Conservation (phyloP, 2,888 invertebrate species). For the Chironomus riparius region DNA sequence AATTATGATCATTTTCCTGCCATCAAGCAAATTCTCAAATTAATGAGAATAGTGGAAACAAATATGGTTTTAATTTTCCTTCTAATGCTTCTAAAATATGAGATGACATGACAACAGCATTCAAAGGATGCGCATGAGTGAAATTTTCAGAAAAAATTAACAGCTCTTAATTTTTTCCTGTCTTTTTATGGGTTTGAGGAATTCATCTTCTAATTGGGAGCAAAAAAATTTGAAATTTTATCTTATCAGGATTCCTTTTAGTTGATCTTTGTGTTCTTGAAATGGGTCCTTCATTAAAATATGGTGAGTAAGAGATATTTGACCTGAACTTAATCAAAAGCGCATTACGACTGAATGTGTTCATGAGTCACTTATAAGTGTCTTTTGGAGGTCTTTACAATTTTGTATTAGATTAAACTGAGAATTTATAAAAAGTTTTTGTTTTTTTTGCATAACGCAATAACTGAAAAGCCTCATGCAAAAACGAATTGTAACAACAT, state of each 20-base stretch:
- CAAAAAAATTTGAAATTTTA: not conserved
- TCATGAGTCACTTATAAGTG: too few species aligned
- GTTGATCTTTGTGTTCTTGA: too few species aligned
- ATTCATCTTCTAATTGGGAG: constrained; percentile 7
- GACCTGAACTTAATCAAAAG: too few species aligned
- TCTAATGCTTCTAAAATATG: constrained; percentile 5
- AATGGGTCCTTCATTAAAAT: too few species aligned
- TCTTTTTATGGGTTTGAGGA: not conserved
- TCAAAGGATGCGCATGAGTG: constrained; percentile 7
- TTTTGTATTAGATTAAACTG: too few species aligned
- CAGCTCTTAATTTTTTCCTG: not conserved
- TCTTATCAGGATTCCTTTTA: not conserved
- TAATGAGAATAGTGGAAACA: constrained; percentile 17
- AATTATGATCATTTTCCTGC: not conserved
- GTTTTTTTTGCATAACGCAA: too few species aligned
- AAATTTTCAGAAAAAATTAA: not conserved
- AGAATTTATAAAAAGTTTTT: too few species aligned
- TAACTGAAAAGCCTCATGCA: too few species aligned
- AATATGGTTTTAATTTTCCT: constrained; percentile 23
- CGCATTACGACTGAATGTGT: too few species aligned
- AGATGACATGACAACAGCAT: not conserved
- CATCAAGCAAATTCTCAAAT: not conserved
- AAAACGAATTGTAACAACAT: too few species aligned
- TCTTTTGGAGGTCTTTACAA: too few species aligned
- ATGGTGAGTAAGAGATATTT: too few species aligned